Conservation (phyloP, 2,888 invertebrate genomes). For the Orthonevra nobilis region DNA sequence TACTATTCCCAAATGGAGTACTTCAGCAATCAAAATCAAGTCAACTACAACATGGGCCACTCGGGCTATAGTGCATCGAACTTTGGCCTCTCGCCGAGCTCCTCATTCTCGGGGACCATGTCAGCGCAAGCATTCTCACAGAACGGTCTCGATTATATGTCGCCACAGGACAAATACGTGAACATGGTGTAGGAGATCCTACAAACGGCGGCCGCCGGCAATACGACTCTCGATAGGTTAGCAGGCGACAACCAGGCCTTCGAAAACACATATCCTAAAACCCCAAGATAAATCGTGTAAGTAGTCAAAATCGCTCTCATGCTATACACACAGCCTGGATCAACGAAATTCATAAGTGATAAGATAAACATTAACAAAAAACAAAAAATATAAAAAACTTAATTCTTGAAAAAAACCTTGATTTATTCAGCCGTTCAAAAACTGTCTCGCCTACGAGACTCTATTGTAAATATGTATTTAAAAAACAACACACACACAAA, state of each 20-base stretch:
- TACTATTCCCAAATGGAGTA: conserved; percentile 81
- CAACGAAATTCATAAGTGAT: conserved; percentile 80
- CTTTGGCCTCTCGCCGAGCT: conserved; percentile 79
- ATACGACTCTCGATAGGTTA: conserved; percentile 38
- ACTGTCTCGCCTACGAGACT: conserved; percentile 31
- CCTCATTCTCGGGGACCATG: conserved; percentile 79
- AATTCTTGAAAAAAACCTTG: conserved; percentile 12
- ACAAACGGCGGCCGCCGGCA: conserved; percentile 58
- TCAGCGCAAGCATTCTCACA: conserved; percentile 80
- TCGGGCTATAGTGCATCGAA: conserved; percentile 79
- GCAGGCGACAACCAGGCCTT: conserved; percentile 43
- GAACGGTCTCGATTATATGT: conserved; percentile 80
- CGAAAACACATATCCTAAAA: conserved; percentile 60
- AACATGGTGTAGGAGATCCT: conserved; percentile 81
- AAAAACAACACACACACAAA: conserved; percentile 56
- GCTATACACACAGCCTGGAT: conserved; percentile 76
- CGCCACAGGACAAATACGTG: conserved; percentile 80
- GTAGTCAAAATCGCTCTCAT: conserved; percentile 63
- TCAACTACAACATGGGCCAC: conserved; percentile 80
- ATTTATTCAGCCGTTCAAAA: conserved; percentile 3
- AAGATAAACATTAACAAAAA: conserved; percentile 68
- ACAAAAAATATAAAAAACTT: neutral
- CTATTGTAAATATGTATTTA: conserved; percentile 68
- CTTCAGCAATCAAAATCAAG: conserved; percentile 80
- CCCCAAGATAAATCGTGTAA: conserved; percentile 48